Evolutionary conservation across 2,113 vertebrate species (phyloP).

Genomic region (Laterallus jamaicensis): DNA sequence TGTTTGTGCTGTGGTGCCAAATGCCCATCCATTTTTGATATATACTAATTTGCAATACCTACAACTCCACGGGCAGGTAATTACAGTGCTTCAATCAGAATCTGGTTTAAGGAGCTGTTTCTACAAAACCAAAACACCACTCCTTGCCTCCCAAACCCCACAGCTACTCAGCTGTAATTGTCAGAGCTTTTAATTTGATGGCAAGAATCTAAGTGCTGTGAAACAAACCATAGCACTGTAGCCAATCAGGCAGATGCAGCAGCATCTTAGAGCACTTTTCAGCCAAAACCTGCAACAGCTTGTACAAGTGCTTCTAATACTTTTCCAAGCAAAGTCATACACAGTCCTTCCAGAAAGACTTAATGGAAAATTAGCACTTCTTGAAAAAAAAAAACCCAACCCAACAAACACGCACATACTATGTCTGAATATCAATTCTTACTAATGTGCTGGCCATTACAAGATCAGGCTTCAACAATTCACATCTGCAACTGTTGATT

Average conservation of each 20-base stretch:
- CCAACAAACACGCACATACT: neutral
- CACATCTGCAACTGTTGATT: neutral
- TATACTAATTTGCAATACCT: neutral
- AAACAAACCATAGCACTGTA: neutral
- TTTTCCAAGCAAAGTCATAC: neutral
- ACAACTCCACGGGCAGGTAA: neutral
- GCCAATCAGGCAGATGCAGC: neutral
- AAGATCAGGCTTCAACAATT: neutral
- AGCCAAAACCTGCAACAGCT: neutral
- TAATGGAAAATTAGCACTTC: neutral
- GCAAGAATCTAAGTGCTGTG: neutral
- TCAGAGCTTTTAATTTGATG: neutral
- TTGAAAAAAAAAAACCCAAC: neutral
- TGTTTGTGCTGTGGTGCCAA: neutral
- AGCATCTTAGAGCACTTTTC: neutral
- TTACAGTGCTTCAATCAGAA: neutral
- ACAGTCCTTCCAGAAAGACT: neutral
- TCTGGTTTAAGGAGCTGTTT: neutral
- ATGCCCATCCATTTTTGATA: neutral
- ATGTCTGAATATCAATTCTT: neutral
- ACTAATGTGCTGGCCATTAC: rapidly evolving
- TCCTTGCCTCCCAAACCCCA: neutral
- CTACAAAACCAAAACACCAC: neutral
- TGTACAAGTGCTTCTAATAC: neutral
- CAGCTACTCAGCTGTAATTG: neutral